Evolutionary conservation across 2,113 vertebrate species (phyloP).

Genomic region (Kryptolebias marmoratus): DNA sequence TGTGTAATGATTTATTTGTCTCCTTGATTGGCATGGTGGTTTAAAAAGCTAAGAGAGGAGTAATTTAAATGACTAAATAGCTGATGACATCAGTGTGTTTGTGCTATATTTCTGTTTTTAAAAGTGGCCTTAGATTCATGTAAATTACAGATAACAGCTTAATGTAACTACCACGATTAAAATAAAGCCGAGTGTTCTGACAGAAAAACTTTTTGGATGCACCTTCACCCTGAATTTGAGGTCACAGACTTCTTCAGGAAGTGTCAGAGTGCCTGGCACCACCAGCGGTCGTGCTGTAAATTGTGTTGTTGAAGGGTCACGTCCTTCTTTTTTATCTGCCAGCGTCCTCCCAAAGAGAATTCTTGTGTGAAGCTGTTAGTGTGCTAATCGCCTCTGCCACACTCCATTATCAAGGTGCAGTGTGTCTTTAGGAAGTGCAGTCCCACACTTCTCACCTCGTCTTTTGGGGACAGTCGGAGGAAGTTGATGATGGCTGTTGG

Average conservation of each 20-base stretch:
- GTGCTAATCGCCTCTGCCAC: slow-evolving; percentile 71
- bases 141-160: background rate
- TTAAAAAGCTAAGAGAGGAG: background rate
- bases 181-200: background rate
- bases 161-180: background rate
- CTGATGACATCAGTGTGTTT: background rate
- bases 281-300: slow-evolving; percentile 50
- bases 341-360: slow-evolving; percentile 36
- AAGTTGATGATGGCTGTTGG: slow-evolving; percentile 38
- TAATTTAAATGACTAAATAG: background rate
- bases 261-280: slow-evolving; percentile 49
- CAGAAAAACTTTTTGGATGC: slow-evolving; percentile 1
- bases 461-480: slow-evolving; percentile 55
- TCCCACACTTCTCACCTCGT: slow-evolving; percentile 54
- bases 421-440: slow-evolving; percentile 49
- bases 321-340: slow-evolving; percentile 37
- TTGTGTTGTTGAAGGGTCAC: slow-evolving; percentile 45
- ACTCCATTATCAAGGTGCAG: slow-evolving; percentile 74
- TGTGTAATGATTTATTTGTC: background rate
- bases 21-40: slow-evolving; percentile 8
- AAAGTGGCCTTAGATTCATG: background rate
- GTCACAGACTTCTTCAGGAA: slow-evolving; percentile 17
- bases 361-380: slow-evolving; percentile 69
- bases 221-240: slow-evolving; percentile 28
- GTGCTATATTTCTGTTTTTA: background rate